Evolutionary conservation across 2,888 invertebrate species (phyloP).

Genomic region (Troides oblongomaculatus): DNA sequence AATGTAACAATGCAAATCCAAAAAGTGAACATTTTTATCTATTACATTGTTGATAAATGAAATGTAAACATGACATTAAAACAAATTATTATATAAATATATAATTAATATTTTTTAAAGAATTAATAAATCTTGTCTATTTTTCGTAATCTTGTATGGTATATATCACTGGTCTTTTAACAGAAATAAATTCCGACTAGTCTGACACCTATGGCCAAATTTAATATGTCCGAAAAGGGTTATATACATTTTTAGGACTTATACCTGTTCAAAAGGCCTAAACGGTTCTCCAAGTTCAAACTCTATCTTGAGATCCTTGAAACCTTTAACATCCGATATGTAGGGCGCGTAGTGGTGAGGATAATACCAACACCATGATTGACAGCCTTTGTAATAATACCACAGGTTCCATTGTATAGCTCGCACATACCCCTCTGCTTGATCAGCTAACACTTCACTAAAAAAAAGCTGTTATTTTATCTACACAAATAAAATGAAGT

Average conservation of each 20-base stretch:
- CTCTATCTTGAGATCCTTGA: constrained; percentile 86
- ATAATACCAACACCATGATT: constrained; percentile 99
- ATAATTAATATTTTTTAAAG: too few relatives aligned
- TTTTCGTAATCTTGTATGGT: too few relatives aligned
- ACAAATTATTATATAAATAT: too few relatives aligned
- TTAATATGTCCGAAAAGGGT: not conserved
- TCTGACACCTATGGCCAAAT: not conserved
- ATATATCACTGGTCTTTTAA: too few relatives aligned
- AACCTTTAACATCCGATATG: constrained; percentile 94
- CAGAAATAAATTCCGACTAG: too few relatives aligned
- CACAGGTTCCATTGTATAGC: constrained; percentile 98
- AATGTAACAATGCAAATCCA: too few relatives aligned
- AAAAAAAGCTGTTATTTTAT: not conserved
- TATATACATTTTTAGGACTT: not conserved
- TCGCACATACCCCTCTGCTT: constrained; percentile 93
- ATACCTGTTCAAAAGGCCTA: constrained; percentile 92
- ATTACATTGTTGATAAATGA: too few relatives aligned
- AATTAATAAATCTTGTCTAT: too few relatives aligned
- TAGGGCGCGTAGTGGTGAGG: constrained; percentile 98
- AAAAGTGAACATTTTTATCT: too few relatives aligned
- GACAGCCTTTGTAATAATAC: constrained; percentile 98
- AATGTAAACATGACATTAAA: too few relatives aligned
- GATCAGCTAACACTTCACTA: constrained; percentile 88
- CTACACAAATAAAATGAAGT: too few relatives aligned
- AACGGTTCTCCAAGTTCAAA: constrained; percentile 94